A percentile compares a stretch with the other conserved stretches of the same genome.
phyloP scores from a whole-genome alignment of 1,140 invertebrate genomes.

The Phortica variegata region DNA sequence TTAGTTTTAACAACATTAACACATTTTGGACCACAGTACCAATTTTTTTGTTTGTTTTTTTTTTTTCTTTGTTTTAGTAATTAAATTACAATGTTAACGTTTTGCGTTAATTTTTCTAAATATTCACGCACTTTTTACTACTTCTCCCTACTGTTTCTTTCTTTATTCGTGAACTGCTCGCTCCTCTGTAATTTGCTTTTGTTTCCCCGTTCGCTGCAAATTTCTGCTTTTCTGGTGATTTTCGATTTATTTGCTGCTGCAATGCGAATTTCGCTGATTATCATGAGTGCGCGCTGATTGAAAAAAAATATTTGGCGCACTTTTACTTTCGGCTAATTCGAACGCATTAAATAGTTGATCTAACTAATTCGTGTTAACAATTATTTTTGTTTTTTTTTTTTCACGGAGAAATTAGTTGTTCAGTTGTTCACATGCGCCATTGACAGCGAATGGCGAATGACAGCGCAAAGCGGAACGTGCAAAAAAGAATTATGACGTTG shows the following conservation, averaged over 20 bases:
- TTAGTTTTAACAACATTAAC: constrained; percentile 28
- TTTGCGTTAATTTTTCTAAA: constrained; percentile 33
- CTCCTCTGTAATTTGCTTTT: too few relatives aligned
- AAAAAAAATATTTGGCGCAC: constrained; percentile 18
- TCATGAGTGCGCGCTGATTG: constrained; percentile 7
- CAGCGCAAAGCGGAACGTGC: neutral
- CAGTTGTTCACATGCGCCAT: neutral
- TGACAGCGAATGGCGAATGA: neutral
- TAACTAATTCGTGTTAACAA: too few relatives aligned
- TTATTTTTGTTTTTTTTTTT: constrained; percentile 11
- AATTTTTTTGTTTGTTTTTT: neutral
- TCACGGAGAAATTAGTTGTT: neutral
- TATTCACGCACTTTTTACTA: constrained; percentile 27
- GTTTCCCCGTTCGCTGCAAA: constrained; percentile 22
- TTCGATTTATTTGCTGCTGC: constrained; percentile 7
- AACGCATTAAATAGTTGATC: too few relatives aligned
- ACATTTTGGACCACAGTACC: constrained; percentile 11
- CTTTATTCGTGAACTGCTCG: constrained; percentile 20
- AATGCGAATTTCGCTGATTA: constrained; percentile 5
- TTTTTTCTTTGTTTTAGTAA: neutral
- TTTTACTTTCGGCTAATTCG: constrained; percentile 20
- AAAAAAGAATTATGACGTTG: neutral
- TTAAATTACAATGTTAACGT: constrained; percentile 15
- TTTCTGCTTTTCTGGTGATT: constrained; percentile 16
- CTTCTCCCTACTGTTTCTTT: constrained; percentile 24